Evolutionary conservation across 2,113 vertebrate species (phyloP), one percentile per base, ranked within the genome.

Genomic region (Psephotus haematonotus): DNA sequence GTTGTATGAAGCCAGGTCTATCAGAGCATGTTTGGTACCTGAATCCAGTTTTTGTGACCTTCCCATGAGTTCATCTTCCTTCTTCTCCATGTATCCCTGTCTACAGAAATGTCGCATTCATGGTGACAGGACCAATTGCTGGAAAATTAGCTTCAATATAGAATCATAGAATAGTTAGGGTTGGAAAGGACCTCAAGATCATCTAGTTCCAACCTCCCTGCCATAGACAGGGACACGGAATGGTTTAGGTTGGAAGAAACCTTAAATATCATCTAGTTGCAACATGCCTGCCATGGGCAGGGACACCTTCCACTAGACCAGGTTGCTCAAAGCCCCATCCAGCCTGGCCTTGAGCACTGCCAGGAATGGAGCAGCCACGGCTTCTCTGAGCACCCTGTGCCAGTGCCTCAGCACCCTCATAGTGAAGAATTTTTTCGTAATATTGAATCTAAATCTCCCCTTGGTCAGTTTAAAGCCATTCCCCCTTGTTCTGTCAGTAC

Each of bases 81-180:
- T 70, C 53, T 43, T 50, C 69, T 81, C 31, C 13, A 20, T 62
- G 10, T 1, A 3, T 33, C 16, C 31, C 15, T 64, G 16, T 29
- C 28, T 62, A 50, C 29, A 43, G 27, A 78, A 50, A 43, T 57
- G 60, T 24, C 19, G 7, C 0, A 1, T 39, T 84, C 11, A 29
- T 9, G 15, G 14, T 14, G 17, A 24, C 23, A 68, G 55, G 50
- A 41, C 4, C 9, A 50, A 4, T 65, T 0, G 0, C 25, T 43
- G n/a, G 31, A 31, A 83, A 74, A 44, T 10, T 25, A 20, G 3
- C 17, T 44, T 80, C 16, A 4, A 22, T 23, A n/a, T 35, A n/a
- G 57, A 59, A 35, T 59, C 57, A n/a, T 13, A 10, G 33, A 35
- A n/a, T 59, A 33, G 57, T 59, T 59, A n/a, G 10, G 20, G 20